Conservation (phyloP, 2,113 vertebrate genomes). For the Fregata magnificens region DNA sequence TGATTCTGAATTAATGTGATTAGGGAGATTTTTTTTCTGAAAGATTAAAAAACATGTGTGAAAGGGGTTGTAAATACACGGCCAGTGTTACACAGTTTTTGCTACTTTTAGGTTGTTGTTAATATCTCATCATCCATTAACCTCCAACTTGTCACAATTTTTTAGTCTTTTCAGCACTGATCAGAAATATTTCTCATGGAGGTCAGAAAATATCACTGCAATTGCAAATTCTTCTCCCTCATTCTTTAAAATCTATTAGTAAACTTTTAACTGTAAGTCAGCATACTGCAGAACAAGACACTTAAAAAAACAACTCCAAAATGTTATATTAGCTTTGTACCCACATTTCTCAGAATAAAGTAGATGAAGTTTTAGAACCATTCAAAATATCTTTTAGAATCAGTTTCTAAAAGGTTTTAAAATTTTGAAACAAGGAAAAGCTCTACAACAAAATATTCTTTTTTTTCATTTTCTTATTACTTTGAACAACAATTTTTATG, state of each 20-base stretch:
- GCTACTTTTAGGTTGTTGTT: neutral
- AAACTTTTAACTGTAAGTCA: neutral
- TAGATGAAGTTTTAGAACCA: neutral
- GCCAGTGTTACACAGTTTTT: neutral
- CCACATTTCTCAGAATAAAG: neutral
- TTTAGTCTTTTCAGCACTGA: neutral
- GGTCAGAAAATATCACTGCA: neutral
- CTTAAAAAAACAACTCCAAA: neutral
- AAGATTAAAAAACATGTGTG: rapidly evolving
- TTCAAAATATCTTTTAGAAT: neutral
- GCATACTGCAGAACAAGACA: neutral
- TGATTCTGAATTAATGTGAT: neutral
- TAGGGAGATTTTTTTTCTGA: neutral
- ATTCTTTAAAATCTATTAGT: neutral
- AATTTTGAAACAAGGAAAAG: neutral
- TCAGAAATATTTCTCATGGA: neutral
- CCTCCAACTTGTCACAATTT: neutral
- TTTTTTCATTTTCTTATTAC: neutral
- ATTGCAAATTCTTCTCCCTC: neutral
- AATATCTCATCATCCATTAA: neutral
- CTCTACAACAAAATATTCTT: neutral
- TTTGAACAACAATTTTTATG: neutral
- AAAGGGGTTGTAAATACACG: neutral
- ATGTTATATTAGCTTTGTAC: neutral
- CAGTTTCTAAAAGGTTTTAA: neutral